Evolutionary conservation across 1,140 invertebrate genomes (phyloP), one percentile per base, ranked within the genome.

Genomic region (Lasioglossum albipes): DNA sequence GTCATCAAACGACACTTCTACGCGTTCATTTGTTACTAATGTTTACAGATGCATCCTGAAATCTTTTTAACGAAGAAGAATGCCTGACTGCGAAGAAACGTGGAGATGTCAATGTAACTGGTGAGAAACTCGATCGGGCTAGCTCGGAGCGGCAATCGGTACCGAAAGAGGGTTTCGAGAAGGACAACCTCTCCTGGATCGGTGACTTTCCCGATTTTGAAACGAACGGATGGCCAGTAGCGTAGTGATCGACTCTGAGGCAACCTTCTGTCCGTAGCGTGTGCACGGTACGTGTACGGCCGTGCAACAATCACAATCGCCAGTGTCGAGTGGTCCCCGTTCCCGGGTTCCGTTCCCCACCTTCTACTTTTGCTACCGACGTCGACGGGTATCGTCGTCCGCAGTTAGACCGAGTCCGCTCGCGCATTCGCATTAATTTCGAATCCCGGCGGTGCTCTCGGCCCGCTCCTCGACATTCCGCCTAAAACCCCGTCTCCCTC

Each of bases 371-470:
- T 75, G 75, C 81, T 73, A 76, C 71, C 75, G 61, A 75, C 75
- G 71, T 66, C 72, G 83, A 75, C 83, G 87, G 65, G 84, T 86
- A 90, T 86, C 89, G 87, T 89, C 88, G 87, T 75, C 90, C 91
- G 91, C 91, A 92, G 92, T 92, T 90, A 91, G 88, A 91, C 90
- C 89, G 91, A 92, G 91, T 93, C 92, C 91, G 91, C 86, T 92
- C 92, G 91, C 90, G 91, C 86, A 93, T 91, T 93, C 92, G 89
- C 91, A 92, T 91, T 92, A 87, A 90, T 89, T 91, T 91, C 80
- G 72, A 77, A 85, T 83, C 62, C 62, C 79, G 3, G 85, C 77
- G 81, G 45, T 68, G 76, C 59, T 64, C 71, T 73, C 67, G 31
- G 59, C 74, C 13, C 45, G 45, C 54, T 45, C 18, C 52, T 62